phyloP scores from a whole-genome alignment of 2,888 invertebrate species.

The Invenusta paracnida region DNA sequence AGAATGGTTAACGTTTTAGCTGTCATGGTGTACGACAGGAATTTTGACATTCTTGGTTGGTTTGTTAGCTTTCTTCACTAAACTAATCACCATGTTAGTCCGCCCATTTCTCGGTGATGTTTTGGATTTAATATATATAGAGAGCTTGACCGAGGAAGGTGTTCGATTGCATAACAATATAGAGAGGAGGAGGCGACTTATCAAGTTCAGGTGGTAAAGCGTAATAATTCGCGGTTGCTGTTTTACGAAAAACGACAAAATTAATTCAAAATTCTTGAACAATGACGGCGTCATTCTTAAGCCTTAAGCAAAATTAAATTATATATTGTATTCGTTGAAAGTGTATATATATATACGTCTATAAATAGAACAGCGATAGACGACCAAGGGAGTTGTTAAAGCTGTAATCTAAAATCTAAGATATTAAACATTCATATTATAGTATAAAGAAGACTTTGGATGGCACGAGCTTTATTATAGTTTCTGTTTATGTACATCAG shows the following conservation, averaged over 20 bases:
- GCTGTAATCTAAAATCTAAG: not conserved
- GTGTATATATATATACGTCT: not conserved
- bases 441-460: too few species aligned
- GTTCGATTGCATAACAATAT: not conserved
- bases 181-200: not conserved
- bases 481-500: too few species aligned
- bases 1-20: too few species aligned
- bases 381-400: not conserved
- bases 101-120: not conserved
- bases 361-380: not conserved
- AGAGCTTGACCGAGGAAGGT: not conserved
- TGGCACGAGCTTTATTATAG: too few species aligned
- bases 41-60: not conserved
- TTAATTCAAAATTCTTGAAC: not conserved
- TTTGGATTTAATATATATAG: too few species aligned
- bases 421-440: not conserved
- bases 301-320: not conserved
- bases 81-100: not conserved
- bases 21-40: too few species aligned
- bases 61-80: not conserved
- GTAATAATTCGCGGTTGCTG: not conserved
- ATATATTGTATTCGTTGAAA: not conserved
- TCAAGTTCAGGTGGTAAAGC: not conserved
- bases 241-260: not conserved
- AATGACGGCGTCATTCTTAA: not conserved